Base-by-base conservation (phyloP, 2,113 vertebrate genomes). In the Uropsilus gracilis region DNA sequence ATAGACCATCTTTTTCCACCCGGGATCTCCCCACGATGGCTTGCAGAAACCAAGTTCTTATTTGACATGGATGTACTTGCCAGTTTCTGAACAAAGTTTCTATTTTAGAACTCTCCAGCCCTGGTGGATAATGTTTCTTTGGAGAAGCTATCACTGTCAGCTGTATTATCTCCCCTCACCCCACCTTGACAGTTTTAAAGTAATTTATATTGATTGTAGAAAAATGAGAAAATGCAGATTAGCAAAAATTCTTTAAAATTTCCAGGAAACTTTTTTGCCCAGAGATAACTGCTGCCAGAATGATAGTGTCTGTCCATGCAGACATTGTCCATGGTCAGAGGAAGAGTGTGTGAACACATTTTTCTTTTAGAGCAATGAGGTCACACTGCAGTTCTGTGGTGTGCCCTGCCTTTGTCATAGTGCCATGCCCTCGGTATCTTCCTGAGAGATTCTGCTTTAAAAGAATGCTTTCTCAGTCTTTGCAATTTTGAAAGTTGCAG, bases 191-290 rank as follows among this genome's bases (percentile, higher is more conserved):
- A 44, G 32, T 66, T 75, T 84, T 72, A 55, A 63, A 71, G 53
- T 66, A 1, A 64, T 87, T 94, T 75, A n/a, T 76, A 76, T 69
- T 85, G 39, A 81, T 76, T 55, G 37, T 32, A 90, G 77, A 39
- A 24, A 80, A 92, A 68, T 89, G 66, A 89, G n/a, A 87, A 95
- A 92, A 81, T 22, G 34, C 30, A 88, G 24, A 75, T 32, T 84
- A 87, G 46, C 39, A 81, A 57, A 9, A n/a, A 68, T 87, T 83
- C 39, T 92, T 92, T 48, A 4, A 17, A 86, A 63, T 66, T 55
- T 64, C 78, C 46, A 59, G 34, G 59, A 64, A 84, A 64, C 44
- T 22, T 61, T 88, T 68, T 30, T 39, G 30, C 32, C 53, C 63
- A 42, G 69, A 34, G 37, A 26, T 32, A 63, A 57, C 50, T 2